Conservation (phyloP, 2,113 vertebrate species). For the Chaenogobius annularis region DNA sequence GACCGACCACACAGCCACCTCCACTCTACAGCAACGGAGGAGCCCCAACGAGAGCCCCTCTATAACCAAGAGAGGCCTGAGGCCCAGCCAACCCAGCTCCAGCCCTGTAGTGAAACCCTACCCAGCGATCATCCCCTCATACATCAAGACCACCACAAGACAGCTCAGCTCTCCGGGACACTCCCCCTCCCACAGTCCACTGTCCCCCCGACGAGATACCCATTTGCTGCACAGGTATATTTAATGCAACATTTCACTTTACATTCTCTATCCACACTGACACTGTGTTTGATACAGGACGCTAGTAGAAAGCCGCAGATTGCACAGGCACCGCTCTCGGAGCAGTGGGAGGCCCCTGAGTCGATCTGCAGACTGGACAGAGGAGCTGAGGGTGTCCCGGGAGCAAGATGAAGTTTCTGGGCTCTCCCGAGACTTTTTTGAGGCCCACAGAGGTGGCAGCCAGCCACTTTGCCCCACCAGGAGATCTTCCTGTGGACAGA, state of each 20-base stretch:
- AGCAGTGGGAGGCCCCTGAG: slow-evolving; percentile 80
- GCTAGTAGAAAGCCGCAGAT: slow-evolving; percentile 52
- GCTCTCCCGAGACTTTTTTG: slow-evolving; percentile 77
- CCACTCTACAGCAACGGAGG: slow-evolving; percentile 40
- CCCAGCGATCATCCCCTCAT: slow-evolving; percentile 85
- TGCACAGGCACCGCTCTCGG: slow-evolving; percentile 75
- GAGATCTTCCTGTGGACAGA: slow-evolving; percentile 78
- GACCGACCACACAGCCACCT: background rate
- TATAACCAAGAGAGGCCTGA: slow-evolving; percentile 77
- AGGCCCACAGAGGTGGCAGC: slow-evolving; percentile 74
- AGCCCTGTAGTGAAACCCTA: slow-evolving; percentile 80
- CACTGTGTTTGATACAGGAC: slow-evolving; percentile 36
- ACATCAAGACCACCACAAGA: slow-evolving; percentile 94
- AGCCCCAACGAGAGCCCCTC: slow-evolving; percentile 74
- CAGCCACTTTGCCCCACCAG: slow-evolving; percentile 73
- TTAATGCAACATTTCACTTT: background rate
- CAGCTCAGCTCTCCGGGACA: slow-evolving; percentile 91
- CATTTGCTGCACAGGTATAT: slow-evolving; percentile 69
- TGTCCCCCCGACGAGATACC: slow-evolving; percentile 74
- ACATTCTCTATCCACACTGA: background rate
- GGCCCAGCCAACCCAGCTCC: slow-evolving; percentile 48
- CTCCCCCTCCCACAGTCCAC: slow-evolving; percentile 88
- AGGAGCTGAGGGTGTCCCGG: slow-evolving; percentile 61
- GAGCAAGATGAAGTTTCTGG: slow-evolving; percentile 49
- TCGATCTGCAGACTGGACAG: slow-evolving; percentile 93